Base-by-base conservation (phyloP, 2,797 vertebrate species). In the Scomberomorus guttatus region DNA sequence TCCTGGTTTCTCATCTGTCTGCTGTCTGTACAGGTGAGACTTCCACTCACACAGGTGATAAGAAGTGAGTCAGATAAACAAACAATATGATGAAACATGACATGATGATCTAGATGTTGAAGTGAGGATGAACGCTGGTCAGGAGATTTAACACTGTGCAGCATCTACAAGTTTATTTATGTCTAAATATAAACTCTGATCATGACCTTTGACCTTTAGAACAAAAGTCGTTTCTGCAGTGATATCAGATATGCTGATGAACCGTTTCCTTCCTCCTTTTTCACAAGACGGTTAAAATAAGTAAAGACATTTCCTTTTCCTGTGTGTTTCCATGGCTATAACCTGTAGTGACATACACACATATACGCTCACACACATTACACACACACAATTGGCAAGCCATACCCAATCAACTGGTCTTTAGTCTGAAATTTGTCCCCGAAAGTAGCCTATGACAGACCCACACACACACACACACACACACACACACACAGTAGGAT, bases 271-370 rank as follows among this genome's bases (percentile, higher is more conserved):
- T 79, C 77, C 80, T 78, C 51, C 17, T n/a, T 57, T 60, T 20
- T 4, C 34, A 51, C 37, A 62, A 67, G 1, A 61, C 6, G 2
- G 37, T 72, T 39, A 42, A 55, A 81, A 50, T 46, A 77, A 74
- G 71, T 37, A 5, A 50, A 44, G 69, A 85, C 20, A 80, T 83
- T 78, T 82, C 77, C 85, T 17, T 64, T 85, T 84, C 69, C 79
- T 69, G 65, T 66, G 64, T 32, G n/a, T 76, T 60, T 85, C 25
- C 44, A 14, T 57, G 32, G 3, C 20, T 58, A 56, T 46, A 25
- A 65, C 14, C 44, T 44, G 27, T 2, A 14, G 24, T 29, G 18
- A 46, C 37, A 55, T 50, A 57, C 57, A 34, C 61, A 54, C 34
- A 58, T 54, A 64, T 7, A 51, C 70, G 25, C 58, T 39, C 50